A percentile compares a stretch with the other conserved stretches of the same genome.
These are phyloP conservation scores for Abrostola tripartita DNA, from an alignment of 2,888 invertebrate genomes.

Conservation along the genomic window DNA sequence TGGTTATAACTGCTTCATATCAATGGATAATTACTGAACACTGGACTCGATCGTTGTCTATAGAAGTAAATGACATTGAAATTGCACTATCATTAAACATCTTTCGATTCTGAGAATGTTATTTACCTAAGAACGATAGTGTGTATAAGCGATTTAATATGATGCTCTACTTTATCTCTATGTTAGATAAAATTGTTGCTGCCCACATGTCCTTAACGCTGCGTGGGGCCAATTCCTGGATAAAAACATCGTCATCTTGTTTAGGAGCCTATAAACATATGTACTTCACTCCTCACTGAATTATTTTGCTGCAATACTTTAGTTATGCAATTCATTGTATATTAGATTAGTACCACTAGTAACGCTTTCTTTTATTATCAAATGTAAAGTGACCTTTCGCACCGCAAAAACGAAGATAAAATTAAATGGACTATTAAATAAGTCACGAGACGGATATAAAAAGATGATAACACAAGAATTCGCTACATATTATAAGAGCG, in stretches of 20 bases:
- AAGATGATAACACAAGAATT: conserved; percentile 12
- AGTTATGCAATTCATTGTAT: conserved; percentile 34
- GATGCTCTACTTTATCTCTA: too few species aligned
- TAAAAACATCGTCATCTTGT: conserved; percentile 6
- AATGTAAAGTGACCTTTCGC: conserved; percentile 22
- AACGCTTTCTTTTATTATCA: conserved; percentile 9
- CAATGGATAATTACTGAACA: conserved; percentile 42
- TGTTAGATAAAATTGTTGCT: too few species aligned
- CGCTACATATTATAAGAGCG: conserved; percentile 12
- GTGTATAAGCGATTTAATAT: background rate
- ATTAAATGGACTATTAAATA: conserved; percentile 16
- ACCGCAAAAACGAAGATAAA: conserved; percentile 19
- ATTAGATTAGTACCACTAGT: conserved; percentile 17
- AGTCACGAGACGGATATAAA: conserved; percentile 8
- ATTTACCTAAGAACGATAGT: background rate
- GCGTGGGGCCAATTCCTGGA: background rate
- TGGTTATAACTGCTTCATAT: conserved; percentile 26
- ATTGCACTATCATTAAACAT: conserved; percentile 15
- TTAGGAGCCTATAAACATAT: conserved; percentile 1
- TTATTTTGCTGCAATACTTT: conserved; percentile 27
- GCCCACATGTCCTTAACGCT: background rate
- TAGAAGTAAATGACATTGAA: conserved; percentile 26
- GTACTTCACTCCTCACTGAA: conserved; percentile 7
- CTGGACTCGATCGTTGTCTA: conserved; percentile 14
- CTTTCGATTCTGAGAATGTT: background rate